Base-by-base conservation (phyloP, 2,113 vertebrate species). In the Chlorocebus sabaeus region DNA sequence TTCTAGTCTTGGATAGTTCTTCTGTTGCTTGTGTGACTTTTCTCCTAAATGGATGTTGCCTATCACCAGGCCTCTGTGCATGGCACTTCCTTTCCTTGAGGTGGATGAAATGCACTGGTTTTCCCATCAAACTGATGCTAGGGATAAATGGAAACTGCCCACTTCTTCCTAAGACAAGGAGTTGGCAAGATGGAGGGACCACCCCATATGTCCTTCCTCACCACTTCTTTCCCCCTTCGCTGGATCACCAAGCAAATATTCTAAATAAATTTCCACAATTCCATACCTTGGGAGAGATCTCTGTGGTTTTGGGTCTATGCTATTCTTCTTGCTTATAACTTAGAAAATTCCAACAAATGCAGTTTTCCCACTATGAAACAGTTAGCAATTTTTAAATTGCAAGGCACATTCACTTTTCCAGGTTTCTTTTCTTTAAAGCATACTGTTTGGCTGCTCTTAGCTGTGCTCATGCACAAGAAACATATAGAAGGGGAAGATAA, bases 351-450 rank as follows among this genome's bases (percentile, higher is more conserved):
- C 72, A 96, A 88, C 50, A 86, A 96, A 82, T 93, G 27, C 76
- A 70, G 27, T 89, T 98, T 75, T 96, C 57, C 68, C 11, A 83
- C 48, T 72, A 48, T 57, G 48, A 92, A 91, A 55, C 7, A 61
- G 45, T 80, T 94, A 86, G 57, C 72, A 96, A 75, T 78, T 88
- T 57, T 8, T 96, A 92, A 75, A 89, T 94, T 96, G 64, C 27
- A 96, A 96, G 79, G 85, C 80, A 50, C 30, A 38, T 73, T 59
- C 38, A 79, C 40, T 90, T 93, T 5, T 40, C 78, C 25, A 52
- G 22, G 25, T 95, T 92, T 95, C n/a, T 95, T 92, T 78, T 82
- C 48, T 35, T 96, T 68, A 32, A 82, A 94, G 59, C 68, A 9
- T 89, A 55, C 68, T 76, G 23, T 80, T 73, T 94, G 81, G 30